Base-by-base conservation (phyloP, 2,888 invertebrate species). In the Operophtera brumata region DNA sequence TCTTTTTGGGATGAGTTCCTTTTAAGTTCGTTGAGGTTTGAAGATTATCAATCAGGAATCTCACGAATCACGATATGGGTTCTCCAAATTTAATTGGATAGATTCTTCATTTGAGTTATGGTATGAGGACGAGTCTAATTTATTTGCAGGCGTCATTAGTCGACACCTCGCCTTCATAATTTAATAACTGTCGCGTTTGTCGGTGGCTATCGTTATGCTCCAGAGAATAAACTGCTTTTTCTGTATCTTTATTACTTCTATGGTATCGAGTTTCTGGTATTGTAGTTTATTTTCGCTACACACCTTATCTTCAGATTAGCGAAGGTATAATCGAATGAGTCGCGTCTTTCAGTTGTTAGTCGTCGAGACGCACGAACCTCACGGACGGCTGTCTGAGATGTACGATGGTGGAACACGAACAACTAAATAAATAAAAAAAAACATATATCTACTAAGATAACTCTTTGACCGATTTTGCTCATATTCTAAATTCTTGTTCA, bases 51-150 rank as follows among this genome's bases (percentile, higher is more conserved):
- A n/a, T n/a, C n/a, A n/a, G n/a, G n/a, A n/a, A n/a, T n/a, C n/a
- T 20, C 20, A 20, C 20, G 20, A 20, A 78, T 78, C 76, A 77
- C 57, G 69, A 66, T 67, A 65, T 65, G 66, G 66, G 67, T 63
- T 69, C 64, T 64, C 58, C 61, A 67, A 66, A 70, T 73, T 75
- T 79, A 77, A 80, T 79, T 77, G 71, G 75, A 65, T 52, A 50
- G 62, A 61, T 69, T 69, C 73, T 77, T 77, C 77, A 75, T 79
- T 70, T 75, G 69, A 63, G 62, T 67, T 69, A 66, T 70, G 69
- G 66, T 39, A n/a, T 20, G 47, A 47, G 47, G 65, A 66, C 60
- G 64, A 62, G 52, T 64, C 54, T 67, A 61, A 66, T 62, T 64
- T 43, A 42, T 59, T 61, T 52, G 56, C 43, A 54, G 53, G 48